Base-by-base conservation (phyloP, 2,888 invertebrate species). In the Lampropteryx suffumata region DNA sequence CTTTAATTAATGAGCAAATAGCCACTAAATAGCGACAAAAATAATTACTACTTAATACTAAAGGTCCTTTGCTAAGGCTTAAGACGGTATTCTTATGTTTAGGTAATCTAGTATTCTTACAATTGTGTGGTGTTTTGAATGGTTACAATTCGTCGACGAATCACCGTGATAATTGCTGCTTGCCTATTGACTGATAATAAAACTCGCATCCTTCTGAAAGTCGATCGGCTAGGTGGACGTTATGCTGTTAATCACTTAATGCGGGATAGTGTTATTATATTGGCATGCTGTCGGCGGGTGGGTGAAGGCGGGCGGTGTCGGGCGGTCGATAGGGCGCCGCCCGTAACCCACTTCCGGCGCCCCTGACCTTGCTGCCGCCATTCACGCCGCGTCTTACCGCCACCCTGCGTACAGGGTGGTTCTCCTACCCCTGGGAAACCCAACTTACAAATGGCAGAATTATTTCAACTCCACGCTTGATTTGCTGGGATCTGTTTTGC, bases 281-380 rank as follows among this genome's bases (percentile, higher is more conserved):
- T 45, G 55, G 55, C 52, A 45, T 45, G 61, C 40, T 30, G 44
- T 46, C 47, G 40, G 53, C 24, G 45, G 12, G 43, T 12, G 49
- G 39, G 33, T 45, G 40, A 21, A 45, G 59, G 51, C 47, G 53
- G 44, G 57, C 37, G 51, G 41, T 32, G 58, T 62, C 70, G 74
- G 72, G 71, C 79, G 86, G 85, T 86, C 85, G 85, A 85, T 85
- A 85, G 82, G 80, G 76, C 79, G 82, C 80, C 88, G 84, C 87
- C 86, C 87, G 88, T 90, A 89, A 87, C 89, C 88, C 86, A 90
- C 85, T 86, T 89, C 88, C 87, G 82, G 76, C 84, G 89, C 84
- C 89, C 89, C 71, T 90, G 89, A 90, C 89, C 89, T 90, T 90
- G 89, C 79, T 73, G 71, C 78, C 84, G 82, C 88, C 89, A 89